A percentile compares a stretch with the other conserved stretches of the same genome.
phyloP scores from a whole-genome alignment of 2,797 vertebrate species.

The Clarias fuscus region DNA sequence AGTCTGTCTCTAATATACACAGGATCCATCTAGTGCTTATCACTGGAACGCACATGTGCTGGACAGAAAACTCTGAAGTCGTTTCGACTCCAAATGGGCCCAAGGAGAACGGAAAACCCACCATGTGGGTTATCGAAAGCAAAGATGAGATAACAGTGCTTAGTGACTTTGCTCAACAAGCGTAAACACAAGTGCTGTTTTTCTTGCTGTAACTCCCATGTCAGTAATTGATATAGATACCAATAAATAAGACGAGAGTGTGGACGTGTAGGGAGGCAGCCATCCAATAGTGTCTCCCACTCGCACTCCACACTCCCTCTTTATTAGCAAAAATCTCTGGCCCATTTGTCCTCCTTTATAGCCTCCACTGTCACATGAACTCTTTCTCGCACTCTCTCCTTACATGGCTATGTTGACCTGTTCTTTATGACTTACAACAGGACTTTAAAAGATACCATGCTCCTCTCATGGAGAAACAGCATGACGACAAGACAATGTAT shows the following conservation, averaged over 20 bases:
- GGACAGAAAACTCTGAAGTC: constrained; percentile 34
- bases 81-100: constrained; percentile 10
- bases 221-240: constrained; percentile 36
- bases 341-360: constrained; percentile 20
- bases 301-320: constrained; percentile 13
- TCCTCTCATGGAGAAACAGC: constrained; percentile 9
- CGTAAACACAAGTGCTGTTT: constrained; percentile 16
- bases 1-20: constrained; percentile 2
- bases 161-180: constrained; percentile 24
- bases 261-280: constrained; percentile 24
- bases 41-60: constrained; percentile 24
- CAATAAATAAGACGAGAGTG: constrained; percentile 22
- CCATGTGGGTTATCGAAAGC: constrained; percentile 21
- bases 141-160: constrained; percentile 36
- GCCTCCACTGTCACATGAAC: constrained; percentile 31
- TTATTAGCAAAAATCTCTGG: constrained; percentile 38
- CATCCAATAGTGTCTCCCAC: constrained; percentile 13
- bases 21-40: constrained; percentile 21
- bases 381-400: constrained; percentile 41
- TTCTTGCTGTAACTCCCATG: constrained; percentile 29
- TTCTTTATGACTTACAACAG: constrained; percentile 34
- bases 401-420: constrained; percentile 52
- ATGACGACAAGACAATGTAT: not conserved
- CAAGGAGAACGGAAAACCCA: constrained; percentile 23
- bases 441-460: constrained; percentile 38